A percentile compares a stretch with the other conserved stretches of the same genome.
phyloP scores from a whole-genome alignment of 2,888 invertebrate species.

The Glaucopsyche alexis region DNA sequence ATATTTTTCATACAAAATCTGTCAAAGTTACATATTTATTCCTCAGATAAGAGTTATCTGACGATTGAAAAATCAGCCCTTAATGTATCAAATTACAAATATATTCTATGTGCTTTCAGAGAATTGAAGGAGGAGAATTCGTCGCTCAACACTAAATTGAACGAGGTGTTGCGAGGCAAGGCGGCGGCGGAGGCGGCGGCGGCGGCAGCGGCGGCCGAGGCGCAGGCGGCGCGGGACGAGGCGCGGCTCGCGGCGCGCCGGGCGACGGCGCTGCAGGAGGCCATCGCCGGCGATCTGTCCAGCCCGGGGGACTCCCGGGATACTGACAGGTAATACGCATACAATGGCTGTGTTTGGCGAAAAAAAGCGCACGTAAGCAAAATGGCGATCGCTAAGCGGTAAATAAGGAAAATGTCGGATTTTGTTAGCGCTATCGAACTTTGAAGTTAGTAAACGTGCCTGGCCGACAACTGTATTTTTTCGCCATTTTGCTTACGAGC shows the following conservation, averaged over 20 bases:
- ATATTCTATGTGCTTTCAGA: constrained; percentile 51
- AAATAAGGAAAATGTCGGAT: too few species aligned
- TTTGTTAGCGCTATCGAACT: too few species aligned
- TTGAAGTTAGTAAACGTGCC: too few species aligned
- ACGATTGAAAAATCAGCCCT: too few species aligned
- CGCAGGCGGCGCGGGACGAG: constrained; percentile 87
- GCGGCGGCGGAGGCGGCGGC: constrained; percentile 88
- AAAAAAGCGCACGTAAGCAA: too few species aligned
- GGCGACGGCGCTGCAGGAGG: constrained; percentile 94
- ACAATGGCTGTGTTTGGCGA: too few species aligned
- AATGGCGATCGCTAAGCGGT: too few species aligned
- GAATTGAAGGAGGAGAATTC: constrained; percentile 90
- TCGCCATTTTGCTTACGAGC: too few species aligned
- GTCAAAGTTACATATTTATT: too few species aligned
- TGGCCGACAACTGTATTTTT: too few species aligned
- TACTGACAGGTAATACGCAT: constrained; percentile 73
- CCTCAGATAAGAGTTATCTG: too few species aligned
- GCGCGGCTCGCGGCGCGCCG: constrained; percentile 92
- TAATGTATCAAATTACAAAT: neutral
- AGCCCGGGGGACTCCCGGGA: constrained; percentile 82
- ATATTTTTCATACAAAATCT: too few species aligned
- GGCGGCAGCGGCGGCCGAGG: constrained; percentile 85
- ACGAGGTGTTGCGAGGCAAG: constrained; percentile 86
- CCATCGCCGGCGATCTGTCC: constrained; percentile 92
- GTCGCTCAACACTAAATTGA: constrained; percentile 84